Evolutionary conservation across 2,113 vertebrate genomes (phyloP), one percentile per base, ranked within the genome.

Genomic region (Apodemus speciosus): DNA sequence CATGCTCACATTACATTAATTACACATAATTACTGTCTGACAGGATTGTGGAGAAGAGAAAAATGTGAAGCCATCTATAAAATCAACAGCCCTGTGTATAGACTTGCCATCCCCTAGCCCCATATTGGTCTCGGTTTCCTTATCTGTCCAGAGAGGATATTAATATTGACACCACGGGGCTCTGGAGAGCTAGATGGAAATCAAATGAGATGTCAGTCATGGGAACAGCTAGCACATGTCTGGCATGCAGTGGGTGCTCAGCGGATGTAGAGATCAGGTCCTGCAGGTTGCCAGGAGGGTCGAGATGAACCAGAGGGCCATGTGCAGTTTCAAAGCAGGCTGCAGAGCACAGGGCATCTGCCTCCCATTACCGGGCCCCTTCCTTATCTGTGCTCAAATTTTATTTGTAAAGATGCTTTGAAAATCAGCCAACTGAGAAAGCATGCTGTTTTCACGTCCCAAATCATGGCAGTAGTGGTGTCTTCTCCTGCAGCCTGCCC

Each of bases 251-350:
- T 66, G 38, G 84, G 89, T 0, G 49, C 88, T 89, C 75, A 86
- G 6, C 15, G 35, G 76, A 72, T 60, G 40, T 6, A 10, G 81
- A 69, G 40, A 23, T 25, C n/a, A 72, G 88, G 75, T 73, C 56
- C 38, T 76, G 76, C 18, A 14, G 73, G 88, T 40, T 35, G 60
- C 66, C 0, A n/a, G 69, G 73, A 35, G 56, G 43, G 58, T 68
- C 18, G 69, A 46, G 51, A 89, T 23, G 89, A 97, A 96, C 58
- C 92, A 92, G 77, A 95, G 95, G 69, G 76, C 97, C 97, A 97
- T 95, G 93, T 97, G 97, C 91, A 90, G 38, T 97, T 98, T 97
- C 97, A 97, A 97, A 97, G 97, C 94, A 96, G 53, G 75, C 90
- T 85, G 96, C 64, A 86, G 93, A 77, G 73, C 85, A 58, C 81